Percentiles rank a stretch among this genome's conserved stretches.
phyloP scores from a whole-genome alignment of 2,888 invertebrate species.

The Muschampia plurimacula region DNA sequence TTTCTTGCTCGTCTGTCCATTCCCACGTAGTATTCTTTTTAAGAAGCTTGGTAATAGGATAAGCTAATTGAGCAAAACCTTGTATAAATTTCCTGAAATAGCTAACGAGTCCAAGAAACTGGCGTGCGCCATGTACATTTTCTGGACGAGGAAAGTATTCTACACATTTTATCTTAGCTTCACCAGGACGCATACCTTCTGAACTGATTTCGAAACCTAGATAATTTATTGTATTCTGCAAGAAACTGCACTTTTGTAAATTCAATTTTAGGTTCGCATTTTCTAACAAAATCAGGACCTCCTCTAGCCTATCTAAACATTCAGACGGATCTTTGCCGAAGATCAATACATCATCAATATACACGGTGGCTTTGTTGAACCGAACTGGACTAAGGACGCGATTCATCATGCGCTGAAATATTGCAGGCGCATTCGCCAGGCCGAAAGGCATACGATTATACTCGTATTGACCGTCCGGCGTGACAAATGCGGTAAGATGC shows the following conservation, averaged over 20 bases:
- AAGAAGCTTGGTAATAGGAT: conserved; percentile 35
- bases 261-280: neutral
- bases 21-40: conserved; percentile 41
- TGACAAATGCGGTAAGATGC: neutral
- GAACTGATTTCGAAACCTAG: conserved; percentile 42
- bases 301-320: neutral
- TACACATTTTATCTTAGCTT: neutral
- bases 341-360: neutral
- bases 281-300: neutral
- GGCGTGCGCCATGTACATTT: neutral
- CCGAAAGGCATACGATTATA: conserved; percentile 7
- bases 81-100: conserved; percentile 45
- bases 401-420: neutral
- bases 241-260: conserved; percentile 25
- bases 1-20: conserved; percentile 40
- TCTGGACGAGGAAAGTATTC: neutral
- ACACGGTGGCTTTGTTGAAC: neutral
- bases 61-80: conserved; percentile 39
- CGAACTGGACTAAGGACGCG: neutral
- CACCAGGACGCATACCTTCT: neutral
- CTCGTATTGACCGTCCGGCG: conserved; percentile 10
- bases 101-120: conserved; percentile 11
- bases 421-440: conserved; percentile 2
- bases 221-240: conserved; percentile 29
- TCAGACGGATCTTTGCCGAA: neutral